phyloP scores from a whole-genome alignment of 92 coral and sea anemone genomes.

The Scolanthus callimorphus region DNA sequence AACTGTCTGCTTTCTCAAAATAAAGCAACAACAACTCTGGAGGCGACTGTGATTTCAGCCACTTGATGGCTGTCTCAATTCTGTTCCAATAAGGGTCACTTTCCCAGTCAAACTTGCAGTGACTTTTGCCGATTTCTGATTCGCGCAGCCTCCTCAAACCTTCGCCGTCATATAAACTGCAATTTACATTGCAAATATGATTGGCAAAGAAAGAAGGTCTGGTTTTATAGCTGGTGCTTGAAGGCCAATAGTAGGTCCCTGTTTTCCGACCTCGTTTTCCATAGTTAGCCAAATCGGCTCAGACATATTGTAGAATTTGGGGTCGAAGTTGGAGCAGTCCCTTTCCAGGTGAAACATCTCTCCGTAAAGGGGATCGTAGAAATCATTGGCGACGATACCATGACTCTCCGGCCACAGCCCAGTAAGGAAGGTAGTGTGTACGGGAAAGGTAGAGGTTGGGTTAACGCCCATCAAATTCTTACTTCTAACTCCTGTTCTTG shows the following conservation, averaged over 20 bases:
- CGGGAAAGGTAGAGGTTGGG: no score
- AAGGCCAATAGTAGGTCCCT: constrained; percentile 86
- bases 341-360: no score
- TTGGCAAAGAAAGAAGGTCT: constrained; percentile 56
- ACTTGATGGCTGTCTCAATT: constrained; percentile 60
- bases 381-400: no score
- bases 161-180: constrained; percentile 21
- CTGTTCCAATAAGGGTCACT: constrained; percentile 46
- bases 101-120: constrained; percentile 45
- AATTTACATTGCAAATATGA: constrained; percentile 35
- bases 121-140: no score
- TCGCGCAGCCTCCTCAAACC: constrained; percentile 19
- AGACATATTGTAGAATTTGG: no score
- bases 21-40: constrained; percentile 65
- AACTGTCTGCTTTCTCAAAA: constrained; percentile 48
- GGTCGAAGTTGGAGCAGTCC: no score
- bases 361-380: no score
- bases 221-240: constrained; percentile 54
- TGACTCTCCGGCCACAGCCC: no score
- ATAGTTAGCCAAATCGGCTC: no score
- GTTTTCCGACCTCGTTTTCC: constrained; percentile 72
- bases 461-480: no score
- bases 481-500: no score
- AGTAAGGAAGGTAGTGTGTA: no score
- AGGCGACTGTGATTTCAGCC: constrained; percentile 60